These are phyloP conservation scores for Drosophila truncata DNA, from an alignment of 1,140 invertebrate genomes.

Conservation along the genomic window DNA sequence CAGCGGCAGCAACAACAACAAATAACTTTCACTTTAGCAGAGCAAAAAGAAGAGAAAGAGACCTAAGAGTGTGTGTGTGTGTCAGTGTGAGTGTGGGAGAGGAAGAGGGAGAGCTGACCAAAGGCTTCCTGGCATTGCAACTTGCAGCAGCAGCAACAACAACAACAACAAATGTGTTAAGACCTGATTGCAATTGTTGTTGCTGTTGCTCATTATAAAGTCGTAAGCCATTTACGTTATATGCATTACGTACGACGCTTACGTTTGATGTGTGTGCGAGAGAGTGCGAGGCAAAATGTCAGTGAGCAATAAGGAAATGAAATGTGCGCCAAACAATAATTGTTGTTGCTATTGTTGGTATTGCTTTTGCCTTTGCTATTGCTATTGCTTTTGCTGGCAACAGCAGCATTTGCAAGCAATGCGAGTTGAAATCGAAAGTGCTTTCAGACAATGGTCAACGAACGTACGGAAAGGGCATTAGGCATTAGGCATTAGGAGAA, in stretches of 20 bases:
- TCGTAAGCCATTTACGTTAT: conserved; percentile 69
- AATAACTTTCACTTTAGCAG: conserved; percentile 56
- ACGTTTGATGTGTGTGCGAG: conserved; percentile 35
- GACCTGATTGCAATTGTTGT: conserved; percentile 50
- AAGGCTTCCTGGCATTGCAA: conserved; percentile 62
- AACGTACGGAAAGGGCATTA: conserved; percentile 50
- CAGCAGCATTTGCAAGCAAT: conserved; percentile 19
- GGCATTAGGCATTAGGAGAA: conserved; percentile 41
- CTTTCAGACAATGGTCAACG: conserved; percentile 52
- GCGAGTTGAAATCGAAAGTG: conserved; percentile 61
- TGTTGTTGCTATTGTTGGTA: conserved; percentile 42
- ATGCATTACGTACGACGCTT: conserved; percentile 32
- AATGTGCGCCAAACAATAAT: conserved; percentile 83
- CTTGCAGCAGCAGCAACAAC: conserved; percentile 26
- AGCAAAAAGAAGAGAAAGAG: conserved; percentile 2
- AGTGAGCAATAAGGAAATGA: conserved; percentile 83
- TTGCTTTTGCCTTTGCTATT: conserved; percentile 20
- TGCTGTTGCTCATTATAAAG: conserved; percentile 71
- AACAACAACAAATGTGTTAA: conserved; percentile 45
- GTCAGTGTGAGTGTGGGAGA: background rate
- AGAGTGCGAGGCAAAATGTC: conserved; percentile 70
- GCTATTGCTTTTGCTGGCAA: conserved; percentile 14
- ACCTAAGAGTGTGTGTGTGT: background rate
- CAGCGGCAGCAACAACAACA: conserved; percentile 42
- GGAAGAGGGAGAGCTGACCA: conserved; percentile 13